Conservation (phyloP, 2,797 vertebrate genomes). For the Apogon talboti region DNA sequence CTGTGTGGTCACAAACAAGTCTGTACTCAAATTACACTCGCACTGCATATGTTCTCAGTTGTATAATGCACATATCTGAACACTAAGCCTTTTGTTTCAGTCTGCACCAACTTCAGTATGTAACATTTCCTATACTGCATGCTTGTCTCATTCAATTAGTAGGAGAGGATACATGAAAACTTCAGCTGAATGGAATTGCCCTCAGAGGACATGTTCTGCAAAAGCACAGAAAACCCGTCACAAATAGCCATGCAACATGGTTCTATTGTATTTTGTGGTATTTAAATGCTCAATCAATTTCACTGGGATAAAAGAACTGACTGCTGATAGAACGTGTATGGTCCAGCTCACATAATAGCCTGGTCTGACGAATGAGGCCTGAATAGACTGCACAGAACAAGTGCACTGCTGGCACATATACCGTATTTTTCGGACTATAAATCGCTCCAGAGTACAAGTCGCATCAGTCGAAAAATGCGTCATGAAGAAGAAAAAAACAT, state of each 20-base stretch:
- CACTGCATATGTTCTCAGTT: background rate
- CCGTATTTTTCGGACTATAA: no score
- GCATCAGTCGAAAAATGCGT: no score
- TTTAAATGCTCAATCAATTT: conserved; percentile 27
- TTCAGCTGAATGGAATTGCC: conserved; percentile 2
- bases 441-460: no score
- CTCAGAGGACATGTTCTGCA: conserved; percentile 10
- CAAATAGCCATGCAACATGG: background rate
- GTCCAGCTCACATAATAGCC: conserved; percentile 12
- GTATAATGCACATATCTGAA: no score
- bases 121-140: background rate
- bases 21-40: background rate
- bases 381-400: conserved; percentile 19
- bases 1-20: conserved; percentile 69
- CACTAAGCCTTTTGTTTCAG: no score
- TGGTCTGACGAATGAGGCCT: conserved; percentile 17
- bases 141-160: conserved; percentile 35
- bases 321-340: background rate
- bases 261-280: conserved; percentile 5
- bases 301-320: conserved; percentile 14
- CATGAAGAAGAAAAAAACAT: no score
- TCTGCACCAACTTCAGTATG: no score
- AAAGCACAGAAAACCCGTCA: no score
- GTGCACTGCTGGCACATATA: conserved; percentile 22
- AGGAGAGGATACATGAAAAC: conserved; percentile 3